Evolutionary conservation across 2,888 invertebrate genomes (phyloP).

Genomic region (Dryadula phaetusa): DNA sequence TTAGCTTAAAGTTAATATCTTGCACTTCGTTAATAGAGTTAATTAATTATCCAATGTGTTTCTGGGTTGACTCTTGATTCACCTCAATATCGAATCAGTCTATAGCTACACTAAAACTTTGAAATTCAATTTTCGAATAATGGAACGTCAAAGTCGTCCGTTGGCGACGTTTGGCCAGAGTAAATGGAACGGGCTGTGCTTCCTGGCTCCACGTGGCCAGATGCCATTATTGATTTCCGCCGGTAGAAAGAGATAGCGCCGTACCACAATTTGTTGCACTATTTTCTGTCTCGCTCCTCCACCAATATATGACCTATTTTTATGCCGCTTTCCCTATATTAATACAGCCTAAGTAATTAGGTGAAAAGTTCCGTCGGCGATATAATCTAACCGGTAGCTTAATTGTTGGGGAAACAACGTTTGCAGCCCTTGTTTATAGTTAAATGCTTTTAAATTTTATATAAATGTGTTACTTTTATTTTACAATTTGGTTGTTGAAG

Average conservation of each 20-base stretch:
- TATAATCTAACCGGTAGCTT: slow-evolving; percentile 59
- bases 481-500: slow-evolving; percentile 8
- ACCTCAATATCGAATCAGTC: slow-evolving; percentile 26
- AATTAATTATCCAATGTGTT: slow-evolving; percentile 26
- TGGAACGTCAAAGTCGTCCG: slow-evolving; percentile 59
- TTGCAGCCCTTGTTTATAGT: slow-evolving; percentile 31
- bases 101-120: slow-evolving; percentile 47
- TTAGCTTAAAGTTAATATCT: background rate
- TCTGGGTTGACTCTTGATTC: slow-evolving; percentile 27
- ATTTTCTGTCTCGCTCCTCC: slow-evolving; percentile 75
- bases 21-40: background rate
- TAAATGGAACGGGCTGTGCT: slow-evolving; percentile 75
- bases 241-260: slow-evolving; percentile 71
- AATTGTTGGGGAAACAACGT: slow-evolving; percentile 47
- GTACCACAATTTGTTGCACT: slow-evolving; percentile 83
- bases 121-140: slow-evolving; percentile 65
- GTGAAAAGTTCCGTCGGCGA: slow-evolving; percentile 71
- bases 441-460: slow-evolving; percentile 33
- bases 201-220: slow-evolving; percentile 81
- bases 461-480: slow-evolving; percentile 4
- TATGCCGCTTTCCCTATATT: slow-evolving; percentile 81
- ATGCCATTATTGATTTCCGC: slow-evolving; percentile 84
- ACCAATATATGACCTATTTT: slow-evolving; percentile 85
- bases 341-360: slow-evolving; percentile 82
- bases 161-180: slow-evolving; percentile 65